phyloP scores from a whole-genome alignment of 1,140 invertebrate species.

The Apis florea region DNA sequence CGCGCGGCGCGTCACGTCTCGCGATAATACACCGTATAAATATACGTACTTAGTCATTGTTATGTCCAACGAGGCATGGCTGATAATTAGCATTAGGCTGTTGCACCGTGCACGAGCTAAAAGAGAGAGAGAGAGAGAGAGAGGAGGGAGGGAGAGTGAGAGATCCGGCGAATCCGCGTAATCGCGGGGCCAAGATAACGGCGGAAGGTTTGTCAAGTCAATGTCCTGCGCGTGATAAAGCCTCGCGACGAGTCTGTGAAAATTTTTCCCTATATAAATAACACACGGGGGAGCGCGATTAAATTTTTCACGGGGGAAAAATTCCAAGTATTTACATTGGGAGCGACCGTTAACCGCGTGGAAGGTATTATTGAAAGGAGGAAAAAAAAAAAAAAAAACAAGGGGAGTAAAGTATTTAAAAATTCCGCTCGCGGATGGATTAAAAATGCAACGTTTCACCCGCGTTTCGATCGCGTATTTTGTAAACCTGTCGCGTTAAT shows the following conservation, averaged over 20 bases:
- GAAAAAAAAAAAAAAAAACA: background rate
- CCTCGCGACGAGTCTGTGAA: background rate
- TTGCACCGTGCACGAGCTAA: background rate
- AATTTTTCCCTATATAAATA: background rate
- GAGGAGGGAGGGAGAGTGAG: background rate
- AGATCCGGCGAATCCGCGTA: constrained; percentile 14
- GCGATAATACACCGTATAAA: constrained; percentile 24
- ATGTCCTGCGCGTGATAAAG: background rate
- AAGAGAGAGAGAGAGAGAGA: background rate
- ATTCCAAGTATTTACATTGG: background rate
- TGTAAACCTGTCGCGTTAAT: background rate
- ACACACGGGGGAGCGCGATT: background rate
- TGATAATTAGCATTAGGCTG: constrained; percentile 32
- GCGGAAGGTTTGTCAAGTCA: constrained; percentile 18
- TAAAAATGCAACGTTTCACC: background rate
- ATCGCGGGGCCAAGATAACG: background rate
- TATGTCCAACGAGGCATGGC: constrained; percentile 9
- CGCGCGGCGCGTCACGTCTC: background rate
- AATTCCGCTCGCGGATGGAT: background rate
- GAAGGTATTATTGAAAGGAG: background rate
- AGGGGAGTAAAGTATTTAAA: background rate
- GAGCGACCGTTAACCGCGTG: too few species aligned
- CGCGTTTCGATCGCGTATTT: background rate
- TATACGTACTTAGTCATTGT: constrained; percentile 22
- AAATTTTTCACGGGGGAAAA: background rate